Evolutionary conservation across 2,797 vertebrate genomes (phyloP), one percentile per base, ranked within the genome.

Genomic region (Pteronotus mesoamericanus): DNA sequence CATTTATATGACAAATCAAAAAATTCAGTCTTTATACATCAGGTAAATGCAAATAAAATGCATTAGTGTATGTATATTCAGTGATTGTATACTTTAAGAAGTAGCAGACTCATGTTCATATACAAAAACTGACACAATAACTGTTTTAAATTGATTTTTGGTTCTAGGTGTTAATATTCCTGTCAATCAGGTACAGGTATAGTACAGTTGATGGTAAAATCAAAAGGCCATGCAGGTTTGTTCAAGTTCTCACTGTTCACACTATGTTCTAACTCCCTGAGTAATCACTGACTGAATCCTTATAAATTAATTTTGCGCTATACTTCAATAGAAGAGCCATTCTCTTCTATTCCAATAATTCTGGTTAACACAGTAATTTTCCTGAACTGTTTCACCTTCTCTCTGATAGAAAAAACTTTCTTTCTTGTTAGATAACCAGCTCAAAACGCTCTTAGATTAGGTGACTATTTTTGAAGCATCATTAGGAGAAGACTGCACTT

Each of bases 381-480:
- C 74, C 59, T 92, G 84, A 82, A 29, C n/a, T 83, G 10, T 77
- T 82, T 39, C 82, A 59, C 69, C 59, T 86, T 39, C 71, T 51
- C 59, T 82, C n/a, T 51, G 46, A 86, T 55, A 68, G 26, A 94
- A 83, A 82, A 46, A 57, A 89, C 9, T 53, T 59, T 39, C 44
- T 72, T 83, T 44, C 68, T 96, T 57, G 19, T 55, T 79, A 59
- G 53, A 71, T 75, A 94, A 83, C 83, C 82, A 91, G 84, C n/a
- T 77, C 59, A 71, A 46, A 26, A 19, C 21, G 19, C 39, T 78
- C 51, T 44, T 14, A 39, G 78, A 71, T 86, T 57, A 89, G 53
- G 51, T 64, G 19, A 75, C 72, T 91, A 75, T 94, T 84, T 83
- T 32, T 72, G 26, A 75, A 80, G 22, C 22, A 71, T 91, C 51